Conservation (phyloP, 1,140 invertebrate genomes). For the Drosophila arawakana region DNA sequence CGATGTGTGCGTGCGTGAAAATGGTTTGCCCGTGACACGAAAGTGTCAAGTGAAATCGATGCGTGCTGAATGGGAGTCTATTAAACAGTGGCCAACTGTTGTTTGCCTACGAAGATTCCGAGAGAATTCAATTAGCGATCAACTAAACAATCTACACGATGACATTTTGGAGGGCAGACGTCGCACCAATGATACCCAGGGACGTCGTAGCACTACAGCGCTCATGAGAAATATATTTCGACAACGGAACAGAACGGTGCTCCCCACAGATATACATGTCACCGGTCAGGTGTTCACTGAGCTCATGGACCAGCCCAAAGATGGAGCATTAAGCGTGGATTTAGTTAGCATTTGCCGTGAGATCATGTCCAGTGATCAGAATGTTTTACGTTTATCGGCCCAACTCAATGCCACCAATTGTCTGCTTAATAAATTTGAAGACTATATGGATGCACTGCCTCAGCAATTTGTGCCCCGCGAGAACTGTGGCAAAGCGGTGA, state of each 20-base stretch:
- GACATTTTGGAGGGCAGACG: slow-evolving; percentile 58
- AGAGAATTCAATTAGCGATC: slow-evolving; percentile 57
- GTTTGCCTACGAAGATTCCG: slow-evolving; percentile 56
- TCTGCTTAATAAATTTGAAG: slow-evolving; percentile 63
- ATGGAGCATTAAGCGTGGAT: slow-evolving; percentile 52
- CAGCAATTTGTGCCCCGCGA: slow-evolving; percentile 52
- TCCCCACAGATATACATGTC: slow-evolving; percentile 74
- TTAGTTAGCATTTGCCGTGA: slow-evolving; percentile 69
- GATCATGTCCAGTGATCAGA: slow-evolving; percentile 66
- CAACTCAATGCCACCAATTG: slow-evolving; percentile 71
- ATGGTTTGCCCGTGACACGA: slow-evolving; percentile 72
- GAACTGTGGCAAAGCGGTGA: slow-evolving; percentile 42
- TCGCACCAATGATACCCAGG: slow-evolving; percentile 39
- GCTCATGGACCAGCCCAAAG: slow-evolving; percentile 55
- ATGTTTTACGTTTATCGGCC: slow-evolving; percentile 62
- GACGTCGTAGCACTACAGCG: slow-evolving; percentile 40
- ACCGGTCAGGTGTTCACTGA: slow-evolving; percentile 57
- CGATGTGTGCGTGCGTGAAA: slow-evolving; percentile 61
- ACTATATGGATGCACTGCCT: slow-evolving; percentile 71
- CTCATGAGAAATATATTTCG: slow-evolving; percentile 56
- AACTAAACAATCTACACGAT: slow-evolving; percentile 64
- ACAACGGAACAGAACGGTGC: slow-evolving; percentile 36
- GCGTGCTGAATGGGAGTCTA: slow-evolving; percentile 59
- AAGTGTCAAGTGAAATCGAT: slow-evolving; percentile 27
- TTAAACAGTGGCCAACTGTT: slow-evolving; percentile 41